Base-by-base conservation (phyloP, 2,113 vertebrate genomes). In the Mionectes macconnelli region DNA sequence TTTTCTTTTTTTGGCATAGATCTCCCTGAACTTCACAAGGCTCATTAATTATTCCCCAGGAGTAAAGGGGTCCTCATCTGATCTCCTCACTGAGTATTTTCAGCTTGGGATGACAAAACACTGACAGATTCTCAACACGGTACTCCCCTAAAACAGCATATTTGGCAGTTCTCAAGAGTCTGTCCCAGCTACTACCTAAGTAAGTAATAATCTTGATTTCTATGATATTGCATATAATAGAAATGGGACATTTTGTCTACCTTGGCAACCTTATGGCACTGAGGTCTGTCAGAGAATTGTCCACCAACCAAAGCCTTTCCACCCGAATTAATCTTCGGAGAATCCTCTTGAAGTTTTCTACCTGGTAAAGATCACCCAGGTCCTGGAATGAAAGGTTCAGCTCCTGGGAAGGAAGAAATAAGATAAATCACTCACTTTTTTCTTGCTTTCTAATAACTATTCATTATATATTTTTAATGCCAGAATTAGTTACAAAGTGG, bases 311-410 rank as follows among this genome's bases (percentile, higher is more conserved):
- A 63, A 99, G 98, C 40, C 97, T 98, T 97, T 99, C 98, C 50
- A 99, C 99, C 14, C 98, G 97, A 94, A 99, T 99, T 80, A 99
- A 94, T 91, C 99, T 98, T 49, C 94, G 97, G 70, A 99, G 98
- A 95, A 99, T 99, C 39, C 98, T 98, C 31, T 98, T 94, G 96
- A 99, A 98, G 87, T 99, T 99, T 92, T 98, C 98, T 91, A 98
- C 81, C 97, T 99, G 99, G 95, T 98, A 99, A 74, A 96, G 94
- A 42, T 99, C 98, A 39, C 99, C 99, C 94, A 99, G 95, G 96
- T 99, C 98, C 96, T 99, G 99, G 97, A 99, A 99, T 87, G 99
- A 99, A 96, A 99, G 97, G 96, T 99, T 99, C 94, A 99, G 37
- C 96, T 98, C 98, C 99, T 99, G 84, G 64, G 64, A 84, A 90